Conservation (phyloP, 2,888 invertebrate genomes). For the Trissolcus brochymenae region DNA sequence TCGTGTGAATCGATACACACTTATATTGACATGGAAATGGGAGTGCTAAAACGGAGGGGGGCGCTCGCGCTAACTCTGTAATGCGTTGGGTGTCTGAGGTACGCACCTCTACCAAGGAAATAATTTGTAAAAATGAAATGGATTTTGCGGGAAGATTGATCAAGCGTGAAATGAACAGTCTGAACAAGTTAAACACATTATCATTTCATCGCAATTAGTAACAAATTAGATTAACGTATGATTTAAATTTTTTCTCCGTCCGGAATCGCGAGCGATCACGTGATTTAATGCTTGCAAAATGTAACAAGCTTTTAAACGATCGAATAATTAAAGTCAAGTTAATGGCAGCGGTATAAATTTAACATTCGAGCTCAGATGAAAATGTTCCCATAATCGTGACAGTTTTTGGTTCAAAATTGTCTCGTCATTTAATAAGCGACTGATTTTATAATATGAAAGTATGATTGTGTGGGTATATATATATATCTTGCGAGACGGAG, state of each 20-base stretch:
- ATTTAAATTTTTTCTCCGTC: slow-evolving; percentile 32
- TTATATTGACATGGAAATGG: no score
- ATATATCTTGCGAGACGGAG: no score
- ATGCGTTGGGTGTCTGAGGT: slow-evolving; percentile 3
- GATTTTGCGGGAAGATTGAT: slow-evolving; percentile 51
- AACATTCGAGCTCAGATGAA: no score
- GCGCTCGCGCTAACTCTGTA: slow-evolving; percentile 25
- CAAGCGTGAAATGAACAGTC: slow-evolving; percentile 32
- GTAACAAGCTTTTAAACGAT: not conserved
- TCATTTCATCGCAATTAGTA: slow-evolving; percentile 50
- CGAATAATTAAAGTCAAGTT: not conserved
- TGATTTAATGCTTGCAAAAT: not conserved
- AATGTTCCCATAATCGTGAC: no score
- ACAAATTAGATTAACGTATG: slow-evolving; percentile 49
- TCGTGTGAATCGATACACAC: no score
- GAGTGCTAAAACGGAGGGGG: not conserved
- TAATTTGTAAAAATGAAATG: slow-evolving; percentile 47
- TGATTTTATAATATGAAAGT: no score
- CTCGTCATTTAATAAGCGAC: no score
- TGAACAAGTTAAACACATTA: slow-evolving; percentile 51
- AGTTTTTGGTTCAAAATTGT: no score
- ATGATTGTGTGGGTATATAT: no score
- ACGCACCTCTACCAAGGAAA: slow-evolving; percentile 14
- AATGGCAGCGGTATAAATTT: no score
- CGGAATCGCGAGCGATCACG: not conserved